Evolutionary conservation across 1,140 invertebrate species (phyloP).

Genomic region (Ips typographus): DNA sequence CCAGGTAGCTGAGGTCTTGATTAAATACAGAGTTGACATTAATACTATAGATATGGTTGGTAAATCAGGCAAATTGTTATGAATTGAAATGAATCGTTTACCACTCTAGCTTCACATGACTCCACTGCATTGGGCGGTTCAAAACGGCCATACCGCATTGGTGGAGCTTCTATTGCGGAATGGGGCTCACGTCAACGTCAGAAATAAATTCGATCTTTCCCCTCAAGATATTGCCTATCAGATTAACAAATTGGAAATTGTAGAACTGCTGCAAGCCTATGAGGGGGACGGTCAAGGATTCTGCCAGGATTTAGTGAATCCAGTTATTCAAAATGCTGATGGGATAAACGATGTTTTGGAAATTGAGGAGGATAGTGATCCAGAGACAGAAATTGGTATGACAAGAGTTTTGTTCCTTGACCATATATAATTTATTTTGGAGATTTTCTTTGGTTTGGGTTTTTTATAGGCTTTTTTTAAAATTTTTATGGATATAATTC

Average conservation of each 20-base stretch:
- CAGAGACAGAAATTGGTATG: slow-evolving; percentile 2
- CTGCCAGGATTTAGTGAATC: slow-evolving; percentile 50
- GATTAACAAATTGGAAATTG: slow-evolving; percentile 63
- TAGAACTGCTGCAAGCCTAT: slow-evolving; percentile 57
- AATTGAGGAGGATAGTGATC: slow-evolving; percentile 40
- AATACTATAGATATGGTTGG: slow-evolving; percentile 82
- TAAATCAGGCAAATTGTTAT: neutral
- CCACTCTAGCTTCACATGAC: slow-evolving; percentile 86
- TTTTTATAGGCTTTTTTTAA: no score
- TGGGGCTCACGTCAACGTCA: slow-evolving; percentile 67
- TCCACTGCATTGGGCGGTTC: slow-evolving; percentile 92
- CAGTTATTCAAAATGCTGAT: slow-evolving; percentile 40
- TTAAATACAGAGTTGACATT: slow-evolving; percentile 76
- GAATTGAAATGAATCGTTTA: neutral
- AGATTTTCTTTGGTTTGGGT: no score
- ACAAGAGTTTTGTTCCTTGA: no score
- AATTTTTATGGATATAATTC: no score
- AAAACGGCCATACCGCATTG: slow-evolving; percentile 73
- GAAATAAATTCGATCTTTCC: slow-evolving; percentile 84
- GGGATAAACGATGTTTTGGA: slow-evolving; percentile 49
- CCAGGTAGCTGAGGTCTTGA: slow-evolving; percentile 72
- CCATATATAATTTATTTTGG: no score
- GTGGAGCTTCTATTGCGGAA: slow-evolving; percentile 70
- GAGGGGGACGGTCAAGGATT: slow-evolving; percentile 46
- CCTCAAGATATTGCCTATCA: slow-evolving; percentile 75